phyloP scores from a whole-genome alignment of 2,113 vertebrate genomes.

The Cepphus grylle region DNA sequence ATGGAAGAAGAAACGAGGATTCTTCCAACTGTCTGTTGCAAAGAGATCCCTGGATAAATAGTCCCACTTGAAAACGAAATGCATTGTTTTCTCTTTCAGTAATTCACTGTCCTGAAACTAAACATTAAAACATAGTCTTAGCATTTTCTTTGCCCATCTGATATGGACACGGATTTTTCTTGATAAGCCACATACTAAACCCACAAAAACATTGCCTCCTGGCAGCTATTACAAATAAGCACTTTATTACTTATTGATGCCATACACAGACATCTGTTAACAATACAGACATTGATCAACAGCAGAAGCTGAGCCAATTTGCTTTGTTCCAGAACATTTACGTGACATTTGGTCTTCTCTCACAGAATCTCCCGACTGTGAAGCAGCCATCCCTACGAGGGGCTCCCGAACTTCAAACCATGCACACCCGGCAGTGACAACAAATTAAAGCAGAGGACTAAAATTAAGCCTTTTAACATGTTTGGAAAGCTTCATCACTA shows the following conservation, averaged over 20 bases:
- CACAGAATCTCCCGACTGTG: not conserved
- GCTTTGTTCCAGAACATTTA: not conserved
- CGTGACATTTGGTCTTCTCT: not conserved
- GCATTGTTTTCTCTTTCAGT: not conserved
- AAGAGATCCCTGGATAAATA: not conserved
- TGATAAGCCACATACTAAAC: not conserved
- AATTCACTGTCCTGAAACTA: not conserved
- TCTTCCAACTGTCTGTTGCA: not conserved
- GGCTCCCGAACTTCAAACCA: not conserved
- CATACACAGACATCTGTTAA: constrained; percentile 31
- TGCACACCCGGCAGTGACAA: not conserved
- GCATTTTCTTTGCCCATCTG: not conserved
- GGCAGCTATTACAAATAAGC: not conserved
- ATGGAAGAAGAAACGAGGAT: not conserved
- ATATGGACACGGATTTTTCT: not conserved
- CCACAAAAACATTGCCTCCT: not conserved
- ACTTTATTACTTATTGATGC: constrained; percentile 23
- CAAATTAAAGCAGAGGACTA: not conserved
- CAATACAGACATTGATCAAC: not conserved
- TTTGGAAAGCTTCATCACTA: not conserved
- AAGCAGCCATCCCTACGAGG: not conserved
- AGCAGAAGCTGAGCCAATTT: not conserved
- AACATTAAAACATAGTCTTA: not conserved
- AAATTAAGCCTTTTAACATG: not conserved
- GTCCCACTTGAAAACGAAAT: not conserved